phyloP scores from a whole-genome alignment of 1,140 invertebrate species.

The Brachionus paranguensis region DNA sequence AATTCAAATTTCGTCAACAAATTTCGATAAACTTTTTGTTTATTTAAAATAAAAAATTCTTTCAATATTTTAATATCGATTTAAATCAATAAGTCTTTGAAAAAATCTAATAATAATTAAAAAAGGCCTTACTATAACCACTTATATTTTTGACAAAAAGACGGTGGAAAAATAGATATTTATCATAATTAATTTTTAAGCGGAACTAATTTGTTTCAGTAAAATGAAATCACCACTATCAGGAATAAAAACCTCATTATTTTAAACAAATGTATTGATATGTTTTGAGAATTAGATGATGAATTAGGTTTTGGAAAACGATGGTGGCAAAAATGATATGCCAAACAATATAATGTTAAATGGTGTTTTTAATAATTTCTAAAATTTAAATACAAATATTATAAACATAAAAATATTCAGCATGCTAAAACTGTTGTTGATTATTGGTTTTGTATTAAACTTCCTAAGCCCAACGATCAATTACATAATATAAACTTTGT shows the following conservation, averaged over 20 bases:
- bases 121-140: neutral
- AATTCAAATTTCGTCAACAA: neutral
- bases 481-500: neutral
- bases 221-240: neutral
- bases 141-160: neutral
- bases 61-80: neutral
- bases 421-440: neutral
- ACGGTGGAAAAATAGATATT: neutral
- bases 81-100: too few species aligned
- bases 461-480: neutral
- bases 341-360: neutral
- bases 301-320: neutral
- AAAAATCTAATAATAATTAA: neutral
- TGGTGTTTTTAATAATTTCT: neutral
- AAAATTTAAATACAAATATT: neutral
- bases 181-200: neutral
- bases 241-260: neutral
- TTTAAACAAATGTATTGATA: neutral
- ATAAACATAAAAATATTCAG: neutral
- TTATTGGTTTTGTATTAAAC: neutral
- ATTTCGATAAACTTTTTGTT: neutral
- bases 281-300: neutral
- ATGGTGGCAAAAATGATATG: neutral
- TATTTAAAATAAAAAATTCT: neutral
- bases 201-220: neutral